Percentiles rank a stretch among this genome's conserved stretches.
Conservation (phyloP, 1,140 invertebrate species). For the Eupristina koningsbergeri region DNA sequence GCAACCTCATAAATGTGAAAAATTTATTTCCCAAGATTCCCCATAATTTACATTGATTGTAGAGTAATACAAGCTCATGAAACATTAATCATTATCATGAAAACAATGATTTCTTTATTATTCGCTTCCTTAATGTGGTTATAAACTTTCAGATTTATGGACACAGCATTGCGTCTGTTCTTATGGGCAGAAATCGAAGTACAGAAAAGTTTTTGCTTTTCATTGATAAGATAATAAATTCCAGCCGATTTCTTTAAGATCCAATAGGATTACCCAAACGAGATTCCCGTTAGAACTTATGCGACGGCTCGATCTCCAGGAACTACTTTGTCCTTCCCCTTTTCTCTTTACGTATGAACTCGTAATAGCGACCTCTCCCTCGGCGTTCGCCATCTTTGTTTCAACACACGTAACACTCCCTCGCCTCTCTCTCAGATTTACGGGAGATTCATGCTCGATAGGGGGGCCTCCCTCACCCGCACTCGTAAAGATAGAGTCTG, state of each 20-base stretch:
- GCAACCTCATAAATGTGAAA: background rate
- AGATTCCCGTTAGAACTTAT: background rate
- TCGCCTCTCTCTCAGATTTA: conserved; percentile 42
- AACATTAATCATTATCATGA: background rate
- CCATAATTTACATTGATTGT: background rate
- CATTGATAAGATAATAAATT: conserved; percentile 32
- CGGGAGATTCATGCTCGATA: conserved; percentile 56
- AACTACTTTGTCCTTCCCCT: background rate
- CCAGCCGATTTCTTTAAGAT: background rate
- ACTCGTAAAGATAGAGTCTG: conserved; percentile 57
- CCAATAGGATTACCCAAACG: background rate
- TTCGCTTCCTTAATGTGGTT: background rate
- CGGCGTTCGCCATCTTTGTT: background rate
- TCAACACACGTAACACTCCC: background rate
- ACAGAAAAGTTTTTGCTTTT: background rate
- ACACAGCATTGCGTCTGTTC: background rate
- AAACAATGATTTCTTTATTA: background rate
- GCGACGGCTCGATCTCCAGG: background rate
- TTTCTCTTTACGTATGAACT: background rate
- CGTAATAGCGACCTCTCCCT: background rate
- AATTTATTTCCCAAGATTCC: background rate
- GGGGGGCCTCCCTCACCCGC: background rate
- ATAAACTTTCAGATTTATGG: conserved; percentile 23
- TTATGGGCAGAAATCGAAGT: background rate
- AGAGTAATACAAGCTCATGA: background rate